These are phyloP conservation scores for Polyploca ridens DNA, from an alignment of 2,888 invertebrate genomes.

Conservation along the genomic window DNA sequence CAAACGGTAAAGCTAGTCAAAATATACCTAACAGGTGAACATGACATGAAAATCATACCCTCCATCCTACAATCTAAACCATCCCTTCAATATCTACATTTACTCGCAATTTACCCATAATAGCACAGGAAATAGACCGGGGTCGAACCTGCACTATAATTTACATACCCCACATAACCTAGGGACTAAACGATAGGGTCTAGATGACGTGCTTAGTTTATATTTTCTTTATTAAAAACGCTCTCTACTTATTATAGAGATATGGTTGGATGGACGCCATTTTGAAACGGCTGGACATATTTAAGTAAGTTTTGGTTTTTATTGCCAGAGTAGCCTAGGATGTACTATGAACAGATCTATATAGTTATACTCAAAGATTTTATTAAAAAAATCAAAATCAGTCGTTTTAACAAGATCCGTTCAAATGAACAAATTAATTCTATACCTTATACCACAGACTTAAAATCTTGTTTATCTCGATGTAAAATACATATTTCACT, in stretches of 20 bases:
- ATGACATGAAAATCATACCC: neutral
- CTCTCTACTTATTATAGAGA: neutral
- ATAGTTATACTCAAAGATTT: no score
- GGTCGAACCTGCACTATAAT: constrained; percentile 5
- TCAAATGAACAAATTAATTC: neutral
- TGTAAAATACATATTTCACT: neutral
- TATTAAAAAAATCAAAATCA: no score
- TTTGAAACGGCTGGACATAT: no score
- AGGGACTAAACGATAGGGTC: constrained; percentile 7
- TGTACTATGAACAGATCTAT: no score
- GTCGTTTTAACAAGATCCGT: no score
- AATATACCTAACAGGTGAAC: neutral
- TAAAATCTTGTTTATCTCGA: neutral
- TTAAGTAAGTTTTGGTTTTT: no score
- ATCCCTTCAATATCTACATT: neutral
- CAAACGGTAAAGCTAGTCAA: neutral
- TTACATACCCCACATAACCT: neutral
- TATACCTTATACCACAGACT: neutral
- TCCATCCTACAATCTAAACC: neutral
- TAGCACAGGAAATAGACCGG: neutral
- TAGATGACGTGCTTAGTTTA: neutral
- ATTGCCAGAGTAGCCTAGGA: no score
- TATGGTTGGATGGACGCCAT: neutral
- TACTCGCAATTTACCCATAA: constrained; percentile 4
- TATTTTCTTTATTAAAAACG: neutral